Conservation (phyloP, 1,140 invertebrate genomes). For the Phymorhynchus buccinoides region DNA sequence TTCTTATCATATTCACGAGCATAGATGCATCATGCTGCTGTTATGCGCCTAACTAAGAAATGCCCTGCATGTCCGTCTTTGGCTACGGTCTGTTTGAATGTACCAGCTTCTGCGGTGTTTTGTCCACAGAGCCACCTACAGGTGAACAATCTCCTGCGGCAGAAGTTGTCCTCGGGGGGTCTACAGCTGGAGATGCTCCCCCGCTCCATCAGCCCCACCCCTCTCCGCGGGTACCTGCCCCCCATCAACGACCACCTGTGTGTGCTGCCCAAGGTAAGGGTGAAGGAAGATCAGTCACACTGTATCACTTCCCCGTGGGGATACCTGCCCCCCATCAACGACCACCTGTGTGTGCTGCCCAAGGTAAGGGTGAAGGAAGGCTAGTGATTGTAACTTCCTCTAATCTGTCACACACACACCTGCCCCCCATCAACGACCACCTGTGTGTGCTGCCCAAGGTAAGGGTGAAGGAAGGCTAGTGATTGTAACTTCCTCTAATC, state of each 20-base stretch:
- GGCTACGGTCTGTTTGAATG: too few relatives aligned
- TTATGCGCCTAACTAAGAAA: too few relatives aligned
- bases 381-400: too few relatives aligned
- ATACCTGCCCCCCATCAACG: slow-evolving; percentile 18
- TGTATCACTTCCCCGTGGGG: neutral
- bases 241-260: slow-evolving; percentile 24
- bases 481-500: neutral
- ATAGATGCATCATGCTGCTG: too few relatives aligned
- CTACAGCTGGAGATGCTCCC: slow-evolving; percentile 18
- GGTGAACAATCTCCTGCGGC: neutral
- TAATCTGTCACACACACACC: neutral
- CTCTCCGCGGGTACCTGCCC: slow-evolving; percentile 15
- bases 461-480: neutral
- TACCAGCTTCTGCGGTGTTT: slow-evolving; percentile 9
- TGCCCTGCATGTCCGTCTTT: too few relatives aligned
- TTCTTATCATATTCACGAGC: too few relatives aligned
- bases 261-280: slow-evolving; percentile 23
- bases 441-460: slow-evolving; percentile 34
- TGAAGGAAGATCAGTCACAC: neutral
- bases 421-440: slow-evolving; percentile 25
- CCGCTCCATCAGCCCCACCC: neutral
- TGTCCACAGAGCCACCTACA: slow-evolving; percentile 18
- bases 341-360: slow-evolving; percentile 20
- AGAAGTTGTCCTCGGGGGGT: neutral
- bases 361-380: neutral